Percentiles rank a stretch among this genome's conserved stretches.
Conservation (phyloP, 2,797 vertebrate genomes). For the Dendrocincla fuliginosa region DNA sequence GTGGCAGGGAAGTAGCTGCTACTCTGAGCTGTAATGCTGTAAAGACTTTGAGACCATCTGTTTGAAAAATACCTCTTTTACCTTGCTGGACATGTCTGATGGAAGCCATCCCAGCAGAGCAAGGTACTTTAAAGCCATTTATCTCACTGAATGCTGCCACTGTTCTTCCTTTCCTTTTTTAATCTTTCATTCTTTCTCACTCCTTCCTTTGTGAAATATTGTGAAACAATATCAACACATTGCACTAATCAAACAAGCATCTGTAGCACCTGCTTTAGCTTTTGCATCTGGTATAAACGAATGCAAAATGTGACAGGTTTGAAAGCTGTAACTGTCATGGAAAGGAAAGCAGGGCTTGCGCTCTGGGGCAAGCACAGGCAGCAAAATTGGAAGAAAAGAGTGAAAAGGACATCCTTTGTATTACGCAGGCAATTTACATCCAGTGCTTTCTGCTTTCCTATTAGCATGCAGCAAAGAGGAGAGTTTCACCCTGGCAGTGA, state of each 20-base stretch:
- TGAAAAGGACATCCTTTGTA: neutral
- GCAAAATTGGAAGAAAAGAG: neutral
- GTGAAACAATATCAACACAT: conserved; percentile 7
- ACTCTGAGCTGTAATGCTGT: neutral
- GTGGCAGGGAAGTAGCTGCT: neutral
- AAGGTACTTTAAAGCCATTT: neutral
- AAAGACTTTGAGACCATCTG: conserved; percentile 9
- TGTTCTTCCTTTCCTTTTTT: neutral
- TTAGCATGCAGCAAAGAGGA: neutral
- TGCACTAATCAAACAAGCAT: conserved; percentile 15
- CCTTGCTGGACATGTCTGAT: neutral
- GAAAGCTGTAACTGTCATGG: neutral
- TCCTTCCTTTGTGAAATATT: neutral
- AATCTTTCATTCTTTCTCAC: neutral
- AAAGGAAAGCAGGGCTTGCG: neutral
- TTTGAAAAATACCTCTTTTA: neutral
- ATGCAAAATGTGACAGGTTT: neutral
- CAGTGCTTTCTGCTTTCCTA: neutral
- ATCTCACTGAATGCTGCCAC: neutral
- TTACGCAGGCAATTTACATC: neutral
- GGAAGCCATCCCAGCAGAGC: neutral
- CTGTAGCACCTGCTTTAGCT: conserved; percentile 23
- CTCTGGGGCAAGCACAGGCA: neutral
- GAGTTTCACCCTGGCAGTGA: neutral
- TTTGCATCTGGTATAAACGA: neutral